phyloP scores from a whole-genome alignment of 1,140 invertebrate genomes.

The Drosophila simulans region DNA sequence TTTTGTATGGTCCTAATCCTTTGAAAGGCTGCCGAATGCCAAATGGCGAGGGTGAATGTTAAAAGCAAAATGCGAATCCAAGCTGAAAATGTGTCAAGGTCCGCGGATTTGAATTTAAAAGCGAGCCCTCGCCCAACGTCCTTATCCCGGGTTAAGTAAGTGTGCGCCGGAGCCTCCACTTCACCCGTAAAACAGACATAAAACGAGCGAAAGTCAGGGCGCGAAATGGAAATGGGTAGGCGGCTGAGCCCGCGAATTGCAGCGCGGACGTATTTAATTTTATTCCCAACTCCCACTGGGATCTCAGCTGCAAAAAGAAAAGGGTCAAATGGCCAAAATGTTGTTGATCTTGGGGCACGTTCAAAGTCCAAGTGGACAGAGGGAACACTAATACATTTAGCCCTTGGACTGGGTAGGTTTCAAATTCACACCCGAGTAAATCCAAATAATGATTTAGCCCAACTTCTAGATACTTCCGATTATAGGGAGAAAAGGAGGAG shows the following conservation, averaged over 20 bases:
- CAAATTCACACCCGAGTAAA: slow-evolving; percentile 31
- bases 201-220: slow-evolving; percentile 49
- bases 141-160: slow-evolving; percentile 66
- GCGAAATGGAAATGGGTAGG: neutral
- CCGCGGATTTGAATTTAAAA: slow-evolving; percentile 66
- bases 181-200: slow-evolving; percentile 62
- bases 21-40: slow-evolving; percentile 38
- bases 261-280: slow-evolving; percentile 68
- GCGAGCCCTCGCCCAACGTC: slow-evolving; percentile 31
- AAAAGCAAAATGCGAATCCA: slow-evolving; percentile 51
- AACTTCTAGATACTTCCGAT: slow-evolving; percentile 20
- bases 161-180: slow-evolving; percentile 28
- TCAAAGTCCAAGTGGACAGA: slow-evolving; percentile 43
- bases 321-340: slow-evolving; percentile 61
- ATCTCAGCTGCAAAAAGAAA: slow-evolving; percentile 3
- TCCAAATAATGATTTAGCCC: slow-evolving; percentile 36
- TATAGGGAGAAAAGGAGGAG: neutral
- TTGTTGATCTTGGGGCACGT: slow-evolving; percentile 45
- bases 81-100: slow-evolving; percentile 77
- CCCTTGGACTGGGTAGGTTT: slow-evolving; percentile 11
- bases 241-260: slow-evolving; percentile 60
- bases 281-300: slow-evolving; percentile 54
- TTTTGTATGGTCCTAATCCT: slow-evolving; percentile 21
- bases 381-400: slow-evolving; percentile 3
- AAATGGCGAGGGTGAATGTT: slow-evolving; percentile 6